Evolutionary conservation across 2,888 invertebrate species (phyloP), one percentile per base, ranked within the genome.

Genomic region (Steinernema scapterisci): DNA sequence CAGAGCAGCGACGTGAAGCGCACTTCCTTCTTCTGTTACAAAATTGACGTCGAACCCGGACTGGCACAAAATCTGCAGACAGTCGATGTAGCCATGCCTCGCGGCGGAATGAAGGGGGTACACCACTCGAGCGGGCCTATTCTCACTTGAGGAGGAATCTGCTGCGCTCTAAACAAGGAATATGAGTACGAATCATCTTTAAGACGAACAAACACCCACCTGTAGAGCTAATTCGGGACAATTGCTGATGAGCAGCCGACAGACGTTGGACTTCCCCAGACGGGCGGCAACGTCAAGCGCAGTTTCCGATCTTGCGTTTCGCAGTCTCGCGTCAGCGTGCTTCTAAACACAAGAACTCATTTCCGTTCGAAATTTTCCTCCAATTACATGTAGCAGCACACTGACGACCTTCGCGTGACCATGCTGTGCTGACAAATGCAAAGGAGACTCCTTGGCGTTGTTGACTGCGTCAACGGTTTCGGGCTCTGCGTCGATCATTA

Each of bases 211-310:
- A 3, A 9, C 1, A 38, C 6, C 6, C 75, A 81, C 75, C 71
- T 74, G 74, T n/a, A 85, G 78, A 7, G 82, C 78, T 16, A 85
- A 73, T 43, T 83, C 80, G 6, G 85, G 85, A 25, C 79, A 81
- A 46, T 78, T 71, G 46, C 56, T 48, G 31, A 84, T 70, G 19
- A 85, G 76, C 9, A 82, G 54, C 19, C 77, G 75, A 74, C 82
- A 82, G 7, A 84, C 82, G 16, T 75, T 75, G 3, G 76, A 77
- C 72, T 80, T 81, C 7, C 84, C 84, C 19, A 89, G 90, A 89
- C 95, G 94, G 73, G 95, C 94, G 9, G 97, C 96, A 77, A 97
- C 91, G 89, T 97, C 97, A 85, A 97, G 90, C 0, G 96, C 93
- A 45, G 95, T 94, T 89, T 96, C 96, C 73, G 94, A 93, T 27